A percentile compares a stretch with the other conserved stretches of the same genome.
Conservation (phyloP, 1,140 invertebrate species). For the Rhyzopertha dominica region DNA sequence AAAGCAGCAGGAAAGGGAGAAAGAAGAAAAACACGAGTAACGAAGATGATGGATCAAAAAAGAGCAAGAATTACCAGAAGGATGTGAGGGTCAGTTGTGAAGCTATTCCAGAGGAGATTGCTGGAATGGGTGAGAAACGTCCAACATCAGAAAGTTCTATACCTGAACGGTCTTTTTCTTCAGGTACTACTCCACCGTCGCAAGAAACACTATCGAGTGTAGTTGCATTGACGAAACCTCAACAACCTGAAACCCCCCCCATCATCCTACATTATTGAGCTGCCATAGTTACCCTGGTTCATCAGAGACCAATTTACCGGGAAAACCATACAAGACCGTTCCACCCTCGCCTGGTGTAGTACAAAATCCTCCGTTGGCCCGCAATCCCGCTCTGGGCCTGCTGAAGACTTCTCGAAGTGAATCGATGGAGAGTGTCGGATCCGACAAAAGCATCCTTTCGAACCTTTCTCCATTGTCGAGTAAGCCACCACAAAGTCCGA, state of each 20-base stretch:
- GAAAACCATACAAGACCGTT: constrained; percentile 36
- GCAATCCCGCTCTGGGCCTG: no score
- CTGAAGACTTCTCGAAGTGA: constrained; percentile 7
- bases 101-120: constrained; percentile 84
- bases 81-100: constrained; percentile 80
- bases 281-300: constrained; percentile 42
- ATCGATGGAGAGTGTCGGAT: constrained; percentile 14
- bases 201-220: constrained; percentile 15
- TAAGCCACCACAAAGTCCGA: constrained; percentile 45
- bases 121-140: constrained; percentile 55
- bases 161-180: no score
- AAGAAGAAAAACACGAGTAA: constrained; percentile 44
- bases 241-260: constrained; percentile 5
- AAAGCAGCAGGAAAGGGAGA: constrained; percentile 28
- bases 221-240: constrained; percentile 3
- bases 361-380: no score
- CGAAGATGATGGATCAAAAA: constrained; percentile 46
- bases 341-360: constrained; percentile 35
- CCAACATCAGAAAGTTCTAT: no score
- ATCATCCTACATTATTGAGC: constrained; percentile 38
- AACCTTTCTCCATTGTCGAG: constrained; percentile 26
- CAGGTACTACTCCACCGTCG: constrained; percentile 52
- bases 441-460: constrained; percentile 19
- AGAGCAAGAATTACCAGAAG: constrained; percentile 58
- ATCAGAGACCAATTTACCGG: constrained; percentile 23